Evolutionary conservation across 2,113 vertebrate genomes (phyloP), one percentile per base, ranked within the genome.

Genomic region (Calidris pugnax): DNA sequence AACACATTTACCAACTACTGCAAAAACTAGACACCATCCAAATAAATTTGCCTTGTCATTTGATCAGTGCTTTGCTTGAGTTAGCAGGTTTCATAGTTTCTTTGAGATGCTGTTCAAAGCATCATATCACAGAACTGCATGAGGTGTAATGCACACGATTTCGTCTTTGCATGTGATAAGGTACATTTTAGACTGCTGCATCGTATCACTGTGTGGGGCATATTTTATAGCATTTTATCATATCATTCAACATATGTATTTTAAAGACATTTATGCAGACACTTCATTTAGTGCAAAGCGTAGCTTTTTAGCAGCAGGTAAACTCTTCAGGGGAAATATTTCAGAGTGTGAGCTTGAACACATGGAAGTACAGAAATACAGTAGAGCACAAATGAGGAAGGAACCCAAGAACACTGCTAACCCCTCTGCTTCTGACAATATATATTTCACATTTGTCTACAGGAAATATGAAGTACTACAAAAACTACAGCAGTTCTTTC

Each of bases 201-300:
- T 60, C 53, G 1, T 21, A 39, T 68, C 74, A n/a, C 56, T 8
- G 6, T 22, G 63, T 53, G 67, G 33, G 43, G n/a, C 78, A 17
- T 32, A 24, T 76, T 90, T 87, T 62, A 26, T 6, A 57, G 4
- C 50, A 66, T 76, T 95, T 88, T 62, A 48, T 85, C 45, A 28
- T 73, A 14, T 5, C 0, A 0, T 48, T 60, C 82, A 56, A 2
- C 1, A 4, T 47, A 57, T 2, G 7, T 64, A 71, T n/a, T 92
- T 85, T 83, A 73, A 69, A 86, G 57, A 37, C 57, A 56, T 88
- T 76, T 64, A n/a, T 53, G 82, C 14, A 69, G 68, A 35, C 6
- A 22, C 82, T 95, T 83, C 17, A 56, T 53, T 43, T 48, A 51
- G 11, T 33, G 87, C 27, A 91, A 73, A 87, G 32, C 1, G 0